A percentile compares a stretch with the other conserved stretches of the same genome.
phyloP scores from a whole-genome alignment of 2,113 vertebrate genomes.

The Pseudonaja textilis region DNA sequence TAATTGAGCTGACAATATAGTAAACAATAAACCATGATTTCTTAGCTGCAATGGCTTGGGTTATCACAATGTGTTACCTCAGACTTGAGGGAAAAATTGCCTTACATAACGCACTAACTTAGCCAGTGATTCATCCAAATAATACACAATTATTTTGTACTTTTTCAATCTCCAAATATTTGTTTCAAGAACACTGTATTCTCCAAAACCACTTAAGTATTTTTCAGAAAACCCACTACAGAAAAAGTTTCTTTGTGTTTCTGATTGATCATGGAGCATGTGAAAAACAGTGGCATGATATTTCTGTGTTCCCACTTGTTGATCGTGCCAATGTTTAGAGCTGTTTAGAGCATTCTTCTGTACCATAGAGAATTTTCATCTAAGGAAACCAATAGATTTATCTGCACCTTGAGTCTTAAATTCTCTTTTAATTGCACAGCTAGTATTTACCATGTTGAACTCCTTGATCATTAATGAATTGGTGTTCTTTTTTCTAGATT shows the following conservation, averaged over 20 bases:
- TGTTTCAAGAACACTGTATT: background rate
- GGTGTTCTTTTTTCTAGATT: background rate
- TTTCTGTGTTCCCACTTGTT: background rate
- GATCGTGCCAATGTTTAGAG: background rate
- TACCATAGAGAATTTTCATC: background rate
- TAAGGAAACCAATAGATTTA: background rate
- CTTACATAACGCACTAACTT: background rate
- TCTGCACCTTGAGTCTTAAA: background rate
- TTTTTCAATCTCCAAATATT: background rate
- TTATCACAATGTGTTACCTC: background rate
- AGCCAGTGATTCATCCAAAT: background rate
- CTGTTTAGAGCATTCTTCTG: background rate
- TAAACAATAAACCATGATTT: background rate
- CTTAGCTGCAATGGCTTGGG: background rate
- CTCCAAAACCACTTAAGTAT: background rate
- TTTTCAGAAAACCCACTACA: background rate
- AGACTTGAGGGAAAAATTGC: background rate
- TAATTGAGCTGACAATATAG: background rate
- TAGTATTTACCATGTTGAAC: background rate
- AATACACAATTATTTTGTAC: background rate
- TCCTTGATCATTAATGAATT: background rate
- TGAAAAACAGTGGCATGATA: background rate
- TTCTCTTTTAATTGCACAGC: background rate
- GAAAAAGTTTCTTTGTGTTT: background rate
- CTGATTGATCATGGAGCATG: background rate